Conservation (phyloP, 2,888 invertebrate species). For the Ischnus inquisitorius region DNA sequence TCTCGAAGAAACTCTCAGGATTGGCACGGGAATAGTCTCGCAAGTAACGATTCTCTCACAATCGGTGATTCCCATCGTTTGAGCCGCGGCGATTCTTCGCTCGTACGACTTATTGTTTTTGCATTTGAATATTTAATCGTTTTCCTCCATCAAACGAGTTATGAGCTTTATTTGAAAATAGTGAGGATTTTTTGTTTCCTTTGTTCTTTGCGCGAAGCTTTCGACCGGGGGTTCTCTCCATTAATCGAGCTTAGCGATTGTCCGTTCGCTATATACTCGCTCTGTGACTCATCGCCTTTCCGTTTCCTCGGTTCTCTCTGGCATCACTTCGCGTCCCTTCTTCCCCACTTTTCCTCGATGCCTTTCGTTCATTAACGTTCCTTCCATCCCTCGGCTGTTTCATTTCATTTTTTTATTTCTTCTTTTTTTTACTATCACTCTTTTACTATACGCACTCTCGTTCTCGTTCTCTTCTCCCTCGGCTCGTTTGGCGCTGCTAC, state of each 20-base stretch:
- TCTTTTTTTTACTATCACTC: conserved; percentile 6
- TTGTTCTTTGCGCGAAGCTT: conserved; percentile 20
- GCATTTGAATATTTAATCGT: background rate
- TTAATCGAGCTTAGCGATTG: conserved; percentile 78
- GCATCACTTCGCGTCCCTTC: conserved; percentile 10
- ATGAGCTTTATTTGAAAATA: background rate
- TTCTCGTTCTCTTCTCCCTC: conserved; percentile 57
- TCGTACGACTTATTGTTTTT: background rate
- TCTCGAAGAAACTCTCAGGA: conserved; percentile 43
- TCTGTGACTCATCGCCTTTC: conserved; percentile 67
- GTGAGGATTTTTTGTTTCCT: background rate
- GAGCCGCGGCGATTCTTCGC: background rate
- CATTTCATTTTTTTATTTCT: background rate
- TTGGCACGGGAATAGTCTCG: background rate
- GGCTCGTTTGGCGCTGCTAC: conserved; percentile 45
- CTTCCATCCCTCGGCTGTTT: conserved; percentile 48
- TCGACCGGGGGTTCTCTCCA: conserved; percentile 50
- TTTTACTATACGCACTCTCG: conserved; percentile 57
- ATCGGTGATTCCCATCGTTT: background rate
- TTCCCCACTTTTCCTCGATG: conserved; percentile 55
- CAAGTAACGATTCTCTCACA: background rate
- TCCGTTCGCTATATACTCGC: conserved; percentile 62
- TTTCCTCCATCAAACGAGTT: background rate
- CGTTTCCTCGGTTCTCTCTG: conserved; percentile 46
- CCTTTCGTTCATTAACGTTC: conserved; percentile 74